phyloP scores from a whole-genome alignment of 2,888 invertebrate species.

The Anaspis maculata region DNA sequence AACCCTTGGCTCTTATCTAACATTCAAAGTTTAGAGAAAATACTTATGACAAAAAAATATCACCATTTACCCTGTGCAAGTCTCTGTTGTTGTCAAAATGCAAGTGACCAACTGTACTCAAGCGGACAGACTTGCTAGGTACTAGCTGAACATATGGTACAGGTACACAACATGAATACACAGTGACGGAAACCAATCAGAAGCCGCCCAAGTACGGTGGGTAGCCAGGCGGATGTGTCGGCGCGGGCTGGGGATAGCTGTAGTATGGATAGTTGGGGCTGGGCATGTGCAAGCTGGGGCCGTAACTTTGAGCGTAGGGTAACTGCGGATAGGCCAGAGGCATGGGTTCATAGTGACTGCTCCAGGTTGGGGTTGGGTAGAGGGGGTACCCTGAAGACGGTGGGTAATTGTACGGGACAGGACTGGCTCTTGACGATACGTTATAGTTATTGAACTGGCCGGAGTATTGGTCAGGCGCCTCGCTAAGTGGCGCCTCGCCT shows the following conservation, averaged over 20 bases:
- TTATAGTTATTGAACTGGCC: constrained; percentile 45
- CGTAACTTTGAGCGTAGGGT: constrained; percentile 38
- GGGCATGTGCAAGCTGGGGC: constrained; percentile 57
- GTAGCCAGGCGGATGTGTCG: constrained; percentile 41
- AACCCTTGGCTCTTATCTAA: constrained; percentile 45
- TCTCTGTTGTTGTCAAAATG: constrained; percentile 44
- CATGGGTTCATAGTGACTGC: constrained; percentile 41
- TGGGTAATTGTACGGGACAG: constrained; percentile 36
- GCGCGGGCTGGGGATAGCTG: constrained; percentile 39
- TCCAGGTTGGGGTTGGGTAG: constrained; percentile 41
- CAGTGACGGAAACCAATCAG: constrained; percentile 44
- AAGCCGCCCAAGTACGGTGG: constrained; percentile 42
- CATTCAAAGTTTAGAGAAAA: constrained; percentile 46
- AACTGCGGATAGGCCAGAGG: constrained; percentile 41
- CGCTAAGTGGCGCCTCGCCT: constrained; percentile 45
- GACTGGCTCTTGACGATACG: constrained; percentile 39
- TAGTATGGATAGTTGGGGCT: constrained; percentile 61
- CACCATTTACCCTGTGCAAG: constrained; percentile 48
- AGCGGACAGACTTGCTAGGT: constrained; percentile 46
- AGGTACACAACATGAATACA: constrained; percentile 46
- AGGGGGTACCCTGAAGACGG: constrained; percentile 37
- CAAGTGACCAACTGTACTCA: constrained; percentile 44
- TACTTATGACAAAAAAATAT: constrained; percentile 47
- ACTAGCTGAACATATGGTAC: constrained; percentile 46
- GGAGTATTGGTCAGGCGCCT: constrained; percentile 37